phyloP scores from a whole-genome alignment of 2,113 vertebrate genomes.

The Phalacrocorax carbo region DNA sequence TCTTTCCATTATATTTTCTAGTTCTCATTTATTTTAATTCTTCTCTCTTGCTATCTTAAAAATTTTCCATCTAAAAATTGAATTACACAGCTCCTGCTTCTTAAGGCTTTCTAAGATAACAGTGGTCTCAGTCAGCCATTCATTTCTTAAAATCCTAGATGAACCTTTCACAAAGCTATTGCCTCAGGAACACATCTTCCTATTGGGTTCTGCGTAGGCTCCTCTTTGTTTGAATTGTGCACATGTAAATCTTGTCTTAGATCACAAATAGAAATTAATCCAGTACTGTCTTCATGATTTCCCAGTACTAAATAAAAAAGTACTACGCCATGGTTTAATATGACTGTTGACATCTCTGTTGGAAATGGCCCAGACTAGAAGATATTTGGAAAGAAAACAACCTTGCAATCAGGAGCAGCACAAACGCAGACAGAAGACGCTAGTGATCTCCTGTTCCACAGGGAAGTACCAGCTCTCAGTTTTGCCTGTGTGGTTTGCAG shows the following conservation, averaged over 20 bases:
- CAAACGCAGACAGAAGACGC: background rate
- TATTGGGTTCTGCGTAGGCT: fast-evolving
- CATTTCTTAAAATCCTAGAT: constrained; percentile 10
- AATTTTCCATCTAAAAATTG: constrained; percentile 22
- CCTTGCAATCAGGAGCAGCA: background rate
- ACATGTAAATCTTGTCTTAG: background rate
- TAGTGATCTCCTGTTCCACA: background rate
- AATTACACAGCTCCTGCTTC: constrained; percentile 7
- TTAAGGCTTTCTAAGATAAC: background rate
- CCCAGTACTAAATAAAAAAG: background rate
- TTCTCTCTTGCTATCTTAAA: constrained; percentile 22
- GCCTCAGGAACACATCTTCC: background rate
- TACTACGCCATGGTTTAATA: background rate
- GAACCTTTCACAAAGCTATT: constrained; percentile 16
- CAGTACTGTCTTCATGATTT: background rate
- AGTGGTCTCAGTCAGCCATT: background rate
- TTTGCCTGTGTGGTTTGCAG: background rate
- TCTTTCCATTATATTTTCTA: background rate
- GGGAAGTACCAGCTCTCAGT: background rate
- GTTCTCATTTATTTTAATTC: constrained; percentile 37
- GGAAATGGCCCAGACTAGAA: background rate
- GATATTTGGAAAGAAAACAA: background rate
- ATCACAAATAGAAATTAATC: background rate
- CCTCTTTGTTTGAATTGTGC: background rate
- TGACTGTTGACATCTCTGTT: background rate